Conservation (phyloP, 2,797 vertebrate species). For the Sarcophilus harrisii region DNA sequence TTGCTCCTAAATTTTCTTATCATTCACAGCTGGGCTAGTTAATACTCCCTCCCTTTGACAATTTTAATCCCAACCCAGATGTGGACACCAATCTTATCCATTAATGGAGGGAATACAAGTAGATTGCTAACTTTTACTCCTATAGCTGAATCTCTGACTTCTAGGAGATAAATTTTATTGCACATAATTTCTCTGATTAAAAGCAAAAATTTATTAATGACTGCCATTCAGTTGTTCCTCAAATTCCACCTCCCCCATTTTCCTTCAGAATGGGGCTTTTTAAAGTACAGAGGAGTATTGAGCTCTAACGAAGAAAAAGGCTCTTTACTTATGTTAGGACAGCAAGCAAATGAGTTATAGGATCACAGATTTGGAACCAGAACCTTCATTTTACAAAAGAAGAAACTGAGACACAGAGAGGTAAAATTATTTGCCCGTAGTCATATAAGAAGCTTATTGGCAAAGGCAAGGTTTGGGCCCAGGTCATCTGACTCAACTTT, state of each 20-base stretch:
- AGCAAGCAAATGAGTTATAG: background rate
- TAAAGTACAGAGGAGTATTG: background rate
- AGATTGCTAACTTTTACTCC: too few relatives aligned
- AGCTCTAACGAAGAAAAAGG: background rate
- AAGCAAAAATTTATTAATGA: conserved; percentile 37
- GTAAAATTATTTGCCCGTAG: too few relatives aligned
- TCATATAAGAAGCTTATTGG: too few relatives aligned
- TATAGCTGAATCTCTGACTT: background rate
- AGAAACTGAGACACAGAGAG: too few relatives aligned
- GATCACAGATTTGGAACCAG: background rate
- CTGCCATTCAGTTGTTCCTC: background rate
- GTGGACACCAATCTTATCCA: background rate
- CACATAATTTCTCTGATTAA: conserved; percentile 3
- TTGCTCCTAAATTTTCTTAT: background rate
- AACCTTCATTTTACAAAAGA: background rate
- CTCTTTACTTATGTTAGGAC: background rate
- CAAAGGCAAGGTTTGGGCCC: too few relatives aligned
- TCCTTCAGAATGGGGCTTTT: background rate
- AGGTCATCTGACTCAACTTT: too few relatives aligned
- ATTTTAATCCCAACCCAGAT: background rate
- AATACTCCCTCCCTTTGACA: background rate
- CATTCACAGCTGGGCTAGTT: background rate
- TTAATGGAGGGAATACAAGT: background rate
- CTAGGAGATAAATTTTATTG: conserved; percentile 5
- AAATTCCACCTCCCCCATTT: background rate